Base-by-base conservation (phyloP, 2,888 invertebrate species). In the Acronicta aceris region DNA sequence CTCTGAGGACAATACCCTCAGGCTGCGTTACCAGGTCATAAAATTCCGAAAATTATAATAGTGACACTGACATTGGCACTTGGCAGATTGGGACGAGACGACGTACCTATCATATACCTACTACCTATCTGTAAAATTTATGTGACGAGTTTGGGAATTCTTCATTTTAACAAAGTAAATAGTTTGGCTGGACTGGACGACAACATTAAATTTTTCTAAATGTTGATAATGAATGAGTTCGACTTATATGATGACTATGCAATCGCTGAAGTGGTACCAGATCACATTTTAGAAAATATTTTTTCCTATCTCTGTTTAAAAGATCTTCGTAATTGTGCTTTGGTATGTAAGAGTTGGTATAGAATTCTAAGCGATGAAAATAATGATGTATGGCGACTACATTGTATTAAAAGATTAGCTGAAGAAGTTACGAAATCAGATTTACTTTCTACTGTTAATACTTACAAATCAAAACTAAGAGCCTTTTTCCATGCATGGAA, bases 401-500 rank as follows among this genome's bases (percentile, higher is more conserved):
- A 98, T 82, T 98, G 99, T 91, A 95, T 97, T 70, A 96, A 97
- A 83, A 97, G 97, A 91, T 94, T 99, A 76, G 97, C 98, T 0
- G 98, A 98, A 89, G 98, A 96, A 87, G 95, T 95, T 6, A 95
- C 99, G 71, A 98, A 98, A 93, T 98, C 98, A 8, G 98, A 99
- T 91, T 95, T 99, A 81, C 95, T 99, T 56, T 96, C 97, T 47
- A 97, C 98, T 72, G 97, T 98, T 75, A 96, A 97, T 59, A 98
- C 98, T 6, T 98, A 97, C 87, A 99, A 98, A 95, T 97, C 98
- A 25, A 99, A 99, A 95, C 95, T 99, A 71, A 96, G 98, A 82
- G 99, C 99, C 13, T 98, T 97, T 91, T 97, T 97, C 87, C 98
- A 99, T 92, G 98, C 99, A 0, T 99, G 99, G 99, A 99, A 98